A percentile compares a stretch with the other conserved stretches of the same genome.
These are phyloP conservation scores for Leptopilina clavipes DNA, from an alignment of 1,140 invertebrate species.

Conservation along the genomic window DNA sequence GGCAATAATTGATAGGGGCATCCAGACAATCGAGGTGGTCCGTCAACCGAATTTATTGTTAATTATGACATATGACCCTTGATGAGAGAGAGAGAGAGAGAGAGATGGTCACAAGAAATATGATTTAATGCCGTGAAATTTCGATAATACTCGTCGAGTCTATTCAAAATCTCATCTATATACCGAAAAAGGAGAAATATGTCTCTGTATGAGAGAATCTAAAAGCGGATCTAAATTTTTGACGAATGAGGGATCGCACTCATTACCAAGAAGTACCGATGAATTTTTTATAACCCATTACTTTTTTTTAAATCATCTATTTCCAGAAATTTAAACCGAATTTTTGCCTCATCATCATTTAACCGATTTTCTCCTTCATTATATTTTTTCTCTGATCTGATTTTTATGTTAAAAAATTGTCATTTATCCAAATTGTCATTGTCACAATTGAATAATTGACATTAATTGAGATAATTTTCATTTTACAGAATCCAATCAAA, in stretches of 20 bases:
- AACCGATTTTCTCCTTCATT: no score
- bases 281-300: constrained; percentile 12
- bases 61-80: constrained; percentile 16
- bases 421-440: no score
- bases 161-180: background rate
- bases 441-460: no score
- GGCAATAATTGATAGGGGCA: constrained; percentile 19
- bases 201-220: background rate
- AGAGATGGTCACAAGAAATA: background rate
- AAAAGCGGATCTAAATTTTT: constrained; percentile 3
- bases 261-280: background rate
- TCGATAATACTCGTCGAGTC: background rate
- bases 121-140: constrained; percentile 9
- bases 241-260: background rate
- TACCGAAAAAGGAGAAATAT: background rate
- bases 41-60: constrained; percentile 16
- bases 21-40: constrained; percentile 12
- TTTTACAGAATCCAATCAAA: no score
- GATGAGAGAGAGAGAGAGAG: background rate
- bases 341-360: no score
- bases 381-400: no score
- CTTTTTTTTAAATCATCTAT: background rate
- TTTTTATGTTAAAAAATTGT: no score
- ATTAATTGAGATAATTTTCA: no score
- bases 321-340: no score